Percentiles rank a stretch among this genome's conserved stretches.
phyloP scores from a whole-genome alignment of 30 jellyfish, hydroid and myxozoan species.

The Pseudorhiza aurosa region DNA sequence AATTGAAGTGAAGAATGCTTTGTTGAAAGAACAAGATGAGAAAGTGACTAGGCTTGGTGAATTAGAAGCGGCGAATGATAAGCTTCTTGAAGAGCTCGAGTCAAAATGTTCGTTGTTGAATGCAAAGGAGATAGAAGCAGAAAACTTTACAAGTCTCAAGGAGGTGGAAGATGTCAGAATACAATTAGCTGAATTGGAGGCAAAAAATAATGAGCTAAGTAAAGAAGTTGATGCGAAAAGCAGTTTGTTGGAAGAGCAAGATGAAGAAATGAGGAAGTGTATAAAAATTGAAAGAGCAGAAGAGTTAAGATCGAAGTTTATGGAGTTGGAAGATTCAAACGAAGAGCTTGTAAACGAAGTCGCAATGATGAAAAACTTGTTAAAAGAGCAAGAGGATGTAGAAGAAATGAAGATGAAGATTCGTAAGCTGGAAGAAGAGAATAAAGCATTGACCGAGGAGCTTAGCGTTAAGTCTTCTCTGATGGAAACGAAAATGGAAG shows the following conservation, averaged over 20 bases:
- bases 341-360: slow-evolving; percentile 5
- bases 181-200: slow-evolving; percentile 2
- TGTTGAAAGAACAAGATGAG: background rate
- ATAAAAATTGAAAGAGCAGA: background rate
- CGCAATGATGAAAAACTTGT: too few species aligned
- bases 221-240: background rate
- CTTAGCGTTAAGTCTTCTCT: too few species aligned
- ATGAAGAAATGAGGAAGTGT: background rate
- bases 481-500: background rate
- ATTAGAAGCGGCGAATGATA: background rate
- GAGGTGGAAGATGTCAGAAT: background rate
- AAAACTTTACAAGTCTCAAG: background rate
- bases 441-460: background rate
- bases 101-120: background rate
- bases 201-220: background rate
- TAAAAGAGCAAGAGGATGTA: background rate
- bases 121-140: background rate
- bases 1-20: background rate
- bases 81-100: background rate
- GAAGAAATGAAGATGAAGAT: background rate
- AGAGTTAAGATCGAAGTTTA: background rate
- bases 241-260: background rate
- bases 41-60: background rate
- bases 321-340: slow-evolving; percentile 11
- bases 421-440: background rate